Conservation (phyloP, 2,888 invertebrate genomes). For the Drosophila flavopinicola region DNA sequence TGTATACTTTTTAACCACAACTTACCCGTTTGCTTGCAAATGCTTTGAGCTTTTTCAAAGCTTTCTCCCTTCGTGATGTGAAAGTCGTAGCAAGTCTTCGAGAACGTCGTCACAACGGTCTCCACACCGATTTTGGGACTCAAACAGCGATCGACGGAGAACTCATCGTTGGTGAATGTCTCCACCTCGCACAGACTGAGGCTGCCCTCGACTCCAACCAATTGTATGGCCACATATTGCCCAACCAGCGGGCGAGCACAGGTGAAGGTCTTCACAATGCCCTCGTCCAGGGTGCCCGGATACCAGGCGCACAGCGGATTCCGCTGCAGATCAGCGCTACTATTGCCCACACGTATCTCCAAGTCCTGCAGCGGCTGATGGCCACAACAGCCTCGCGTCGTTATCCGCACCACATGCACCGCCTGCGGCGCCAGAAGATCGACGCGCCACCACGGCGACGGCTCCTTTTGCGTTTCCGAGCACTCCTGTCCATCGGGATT, state of each 20-base stretch:
- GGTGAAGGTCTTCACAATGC: slow-evolving; percentile 94
- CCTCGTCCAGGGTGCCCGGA: slow-evolving; percentile 96
- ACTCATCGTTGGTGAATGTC: slow-evolving; percentile 95
- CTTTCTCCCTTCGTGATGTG: slow-evolving; percentile 92
- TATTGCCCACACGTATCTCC: slow-evolving; percentile 96
- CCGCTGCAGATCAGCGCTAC: slow-evolving; percentile 92
- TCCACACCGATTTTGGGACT: slow-evolving; percentile 91
- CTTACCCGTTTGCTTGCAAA: slow-evolving; percentile 90
- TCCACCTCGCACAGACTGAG: slow-evolving; percentile 96
- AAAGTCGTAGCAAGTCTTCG: slow-evolving; percentile 95
- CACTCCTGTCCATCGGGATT: slow-evolving; percentile 95
- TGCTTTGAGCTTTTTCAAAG: slow-evolving; percentile 91
- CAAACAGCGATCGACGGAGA: slow-evolving; percentile 93
- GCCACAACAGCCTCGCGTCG: slow-evolving; percentile 89
- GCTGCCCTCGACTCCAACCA: slow-evolving; percentile 95
- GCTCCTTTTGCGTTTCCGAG: slow-evolving; percentile 94
- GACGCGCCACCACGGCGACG: slow-evolving; percentile 97
- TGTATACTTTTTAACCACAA: too few relatives aligned
- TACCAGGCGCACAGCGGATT: slow-evolving; percentile 97
- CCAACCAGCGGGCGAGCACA: slow-evolving; percentile 94
- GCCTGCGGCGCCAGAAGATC: slow-evolving; percentile 93
- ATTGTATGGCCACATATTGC: slow-evolving; percentile 94
- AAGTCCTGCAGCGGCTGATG: slow-evolving; percentile 95
- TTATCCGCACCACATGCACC: slow-evolving; percentile 93
- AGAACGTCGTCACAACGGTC: slow-evolving; percentile 92